phyloP scores from a whole-genome alignment of 1,140 invertebrate species.

The Parapsyche elsis region DNA sequence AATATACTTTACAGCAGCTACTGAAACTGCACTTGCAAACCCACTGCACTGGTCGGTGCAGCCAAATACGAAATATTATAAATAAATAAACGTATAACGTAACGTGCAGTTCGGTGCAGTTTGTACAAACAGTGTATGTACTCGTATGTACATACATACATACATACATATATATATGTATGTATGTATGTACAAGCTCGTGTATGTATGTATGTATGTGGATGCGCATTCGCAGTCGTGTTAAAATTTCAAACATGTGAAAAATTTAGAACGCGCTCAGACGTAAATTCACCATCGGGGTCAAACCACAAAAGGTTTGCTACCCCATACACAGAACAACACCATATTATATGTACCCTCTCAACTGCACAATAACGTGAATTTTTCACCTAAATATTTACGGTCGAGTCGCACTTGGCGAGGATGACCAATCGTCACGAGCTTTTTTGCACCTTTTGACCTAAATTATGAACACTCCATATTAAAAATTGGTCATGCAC shows the following conservation, averaged over 20 bases:
- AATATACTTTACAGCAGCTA: too few relatives aligned
- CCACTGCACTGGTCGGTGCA: too few relatives aligned
- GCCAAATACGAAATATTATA: not conserved
- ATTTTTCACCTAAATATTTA: too few relatives aligned
- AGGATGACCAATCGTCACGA: too few relatives aligned
- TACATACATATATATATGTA: not conserved
- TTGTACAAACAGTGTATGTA: not conserved
- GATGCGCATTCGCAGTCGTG: not conserved
- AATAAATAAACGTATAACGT: not conserved
- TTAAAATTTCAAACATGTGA: slow-evolving; percentile 5
- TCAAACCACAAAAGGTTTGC: not conserved
- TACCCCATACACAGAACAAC: too few relatives aligned
- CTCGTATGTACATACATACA: not conserved
- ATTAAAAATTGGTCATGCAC: too few relatives aligned
- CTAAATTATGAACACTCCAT: too few relatives aligned
- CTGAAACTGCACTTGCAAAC: not conserved
- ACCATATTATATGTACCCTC: too few relatives aligned
- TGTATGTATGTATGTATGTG: not conserved
- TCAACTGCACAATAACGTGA: too few relatives aligned
- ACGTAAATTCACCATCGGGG: not conserved
- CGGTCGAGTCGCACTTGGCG: too few relatives aligned
- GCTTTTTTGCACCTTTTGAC: too few relatives aligned
- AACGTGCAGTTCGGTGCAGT: not conserved
- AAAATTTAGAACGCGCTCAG: not conserved
- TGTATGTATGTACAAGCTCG: not conserved